Percentiles rank a stretch among this genome's conserved stretches.
phyloP scores from a whole-genome alignment of 2,797 vertebrate species.

The Hoplostethus atlanticus region DNA sequence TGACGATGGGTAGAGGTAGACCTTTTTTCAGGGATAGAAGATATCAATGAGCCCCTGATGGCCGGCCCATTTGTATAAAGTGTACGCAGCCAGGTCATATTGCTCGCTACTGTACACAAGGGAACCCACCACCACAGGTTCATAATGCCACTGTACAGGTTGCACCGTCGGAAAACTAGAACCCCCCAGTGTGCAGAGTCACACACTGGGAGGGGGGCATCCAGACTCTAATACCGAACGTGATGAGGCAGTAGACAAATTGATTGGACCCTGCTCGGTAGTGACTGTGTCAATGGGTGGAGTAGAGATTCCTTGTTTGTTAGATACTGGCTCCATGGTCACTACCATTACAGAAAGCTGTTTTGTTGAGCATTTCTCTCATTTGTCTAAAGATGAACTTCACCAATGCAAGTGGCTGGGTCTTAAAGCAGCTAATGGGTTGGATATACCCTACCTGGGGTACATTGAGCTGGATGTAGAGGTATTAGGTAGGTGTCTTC shows the following conservation, averaged over 20 bases:
- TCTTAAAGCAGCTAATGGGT: not conserved
- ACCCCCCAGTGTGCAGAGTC: not conserved
- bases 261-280: not conserved
- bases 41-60: not conserved
- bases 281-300: not conserved
- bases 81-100: not conserved
- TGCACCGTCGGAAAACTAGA: not conserved
- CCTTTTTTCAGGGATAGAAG: no score
- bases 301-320: not conserved
- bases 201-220: not conserved
- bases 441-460: not conserved
- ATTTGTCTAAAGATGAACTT: not conserved
- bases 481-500: not conserved
- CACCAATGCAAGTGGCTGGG: not conserved
- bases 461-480: not conserved
- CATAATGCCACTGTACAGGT: no score
- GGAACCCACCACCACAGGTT: no score
- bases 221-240: not conserved
- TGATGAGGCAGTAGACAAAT: not conserved
- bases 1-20: no score
- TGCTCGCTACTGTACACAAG: not conserved
- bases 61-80: not conserved
- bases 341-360: slow-evolving; percentile 1
- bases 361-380: not conserved
- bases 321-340: slow-evolving; percentile 7